phyloP scores from a whole-genome alignment of 2,888 invertebrate species.

The Drosophila kanekoi region DNA sequence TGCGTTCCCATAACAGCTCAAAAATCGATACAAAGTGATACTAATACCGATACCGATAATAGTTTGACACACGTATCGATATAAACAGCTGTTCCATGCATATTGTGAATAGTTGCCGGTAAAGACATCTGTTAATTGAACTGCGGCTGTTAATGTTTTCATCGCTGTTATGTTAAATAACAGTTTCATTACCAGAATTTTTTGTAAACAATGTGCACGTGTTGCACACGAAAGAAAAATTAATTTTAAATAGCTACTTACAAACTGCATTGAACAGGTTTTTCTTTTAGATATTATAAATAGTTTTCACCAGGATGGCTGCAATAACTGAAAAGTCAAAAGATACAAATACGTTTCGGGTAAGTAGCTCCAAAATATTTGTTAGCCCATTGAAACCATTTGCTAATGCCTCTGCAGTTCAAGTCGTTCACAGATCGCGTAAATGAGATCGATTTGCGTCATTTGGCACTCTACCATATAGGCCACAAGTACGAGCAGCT shows the following conservation, averaged over 20 bases:
- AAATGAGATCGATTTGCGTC: constrained; percentile 91
- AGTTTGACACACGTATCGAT: too few species aligned
- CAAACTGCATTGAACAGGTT: neutral
- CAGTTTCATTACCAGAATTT: constrained; percentile 18
- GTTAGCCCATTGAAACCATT: neutral
- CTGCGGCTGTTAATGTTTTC: neutral
- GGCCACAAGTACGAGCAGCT: constrained; percentile 90
- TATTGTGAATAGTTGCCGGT: too few species aligned
- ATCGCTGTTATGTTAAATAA: constrained; percentile 8
- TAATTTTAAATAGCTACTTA: neutral
- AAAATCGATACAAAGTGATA: too few species aligned
- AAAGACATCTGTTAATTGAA: constrained; percentile 3
- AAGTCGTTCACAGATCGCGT: constrained; percentile 95
- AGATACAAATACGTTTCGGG: constrained; percentile 91
- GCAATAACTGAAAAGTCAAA: constrained; percentile 87
- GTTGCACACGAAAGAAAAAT: constrained; percentile 19
- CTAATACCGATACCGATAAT: too few species aligned
- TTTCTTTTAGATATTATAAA: neutral
- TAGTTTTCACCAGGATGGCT: constrained; percentile 46
- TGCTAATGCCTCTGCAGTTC: constrained; percentile 87
- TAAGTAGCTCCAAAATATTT: constrained; percentile 82
- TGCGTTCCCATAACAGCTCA: too few species aligned
- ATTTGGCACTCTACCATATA: constrained; percentile 93
- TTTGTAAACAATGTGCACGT: constrained; percentile 59
- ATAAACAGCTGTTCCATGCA: too few species aligned